These are phyloP conservation scores for Platypus cylindrus DNA, from an alignment of 2,888 invertebrate genomes.

Conservation along the genomic window DNA sequence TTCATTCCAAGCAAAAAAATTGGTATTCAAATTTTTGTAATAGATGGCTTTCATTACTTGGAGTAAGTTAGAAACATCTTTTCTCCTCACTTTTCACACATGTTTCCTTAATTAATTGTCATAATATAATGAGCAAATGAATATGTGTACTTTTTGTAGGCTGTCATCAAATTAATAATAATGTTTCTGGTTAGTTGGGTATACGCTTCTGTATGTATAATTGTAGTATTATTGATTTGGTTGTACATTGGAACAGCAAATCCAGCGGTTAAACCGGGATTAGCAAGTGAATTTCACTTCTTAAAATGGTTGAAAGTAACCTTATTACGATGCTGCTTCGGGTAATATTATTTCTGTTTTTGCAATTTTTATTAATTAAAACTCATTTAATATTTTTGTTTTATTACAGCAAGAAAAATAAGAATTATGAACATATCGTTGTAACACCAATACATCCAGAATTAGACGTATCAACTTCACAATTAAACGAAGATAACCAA, in stretches of 20 bases:
- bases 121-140: too few species aligned
- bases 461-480: conserved; percentile 67
- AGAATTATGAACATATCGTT: conserved; percentile 76
- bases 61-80: conserved; percentile 44
- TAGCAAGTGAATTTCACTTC: conserved; percentile 71
- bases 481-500: conserved; percentile 88
- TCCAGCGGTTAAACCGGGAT: conserved; percentile 89
- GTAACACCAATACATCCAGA: conserved; percentile 73
- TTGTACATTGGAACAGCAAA: conserved; percentile 90
- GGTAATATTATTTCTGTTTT: conserved; percentile 40
- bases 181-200: conserved; percentile 92
- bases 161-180: conserved; percentile 71
- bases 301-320: conserved; percentile 64
- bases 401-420: conserved; percentile 53
- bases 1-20: conserved; percentile 81
- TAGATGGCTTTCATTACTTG: conserved; percentile 83
- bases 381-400: conserved; percentile 1
- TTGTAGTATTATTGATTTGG: conserved; percentile 75
- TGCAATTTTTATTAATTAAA: background rate
- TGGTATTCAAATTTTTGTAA: conserved; percentile 94
- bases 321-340: conserved; percentile 54
- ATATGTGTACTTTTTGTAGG: conserved; percentile 43
- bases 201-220: conserved; percentile 75
- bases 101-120: too few species aligned
- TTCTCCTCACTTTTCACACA: too few species aligned